Conservation (phyloP, 2,797 vertebrate species). For the Menidia menidia region DNA sequence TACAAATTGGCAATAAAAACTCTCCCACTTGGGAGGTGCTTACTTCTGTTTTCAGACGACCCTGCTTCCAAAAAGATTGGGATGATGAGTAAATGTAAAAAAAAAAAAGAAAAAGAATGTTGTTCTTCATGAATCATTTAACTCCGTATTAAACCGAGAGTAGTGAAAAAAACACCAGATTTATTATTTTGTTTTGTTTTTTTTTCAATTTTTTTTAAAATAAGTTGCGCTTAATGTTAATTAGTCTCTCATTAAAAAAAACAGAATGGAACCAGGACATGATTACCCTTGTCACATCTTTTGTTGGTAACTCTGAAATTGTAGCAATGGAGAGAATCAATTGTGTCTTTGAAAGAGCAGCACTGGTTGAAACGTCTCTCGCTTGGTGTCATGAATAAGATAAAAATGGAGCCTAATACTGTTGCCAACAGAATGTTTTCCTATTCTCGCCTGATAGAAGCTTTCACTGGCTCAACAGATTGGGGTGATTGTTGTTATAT, state of each 20-base stretch:
- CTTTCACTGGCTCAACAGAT: not conserved
- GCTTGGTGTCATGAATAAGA: too few species aligned
- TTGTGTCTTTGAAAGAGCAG: not conserved
- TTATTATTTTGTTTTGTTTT: too few species aligned
- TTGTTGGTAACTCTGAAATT: not conserved
- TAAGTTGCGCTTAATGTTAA: too few species aligned
- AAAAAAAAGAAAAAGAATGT: not conserved
- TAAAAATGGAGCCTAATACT: too few species aligned
- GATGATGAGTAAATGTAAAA: not conserved
- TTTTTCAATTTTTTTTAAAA: too few species aligned
- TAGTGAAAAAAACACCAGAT: not conserved
- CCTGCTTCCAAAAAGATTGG: conserved; percentile 6
- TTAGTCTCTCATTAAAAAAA: not conserved
- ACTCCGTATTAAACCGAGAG: not conserved
- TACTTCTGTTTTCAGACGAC: not conserved
- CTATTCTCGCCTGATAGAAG: not conserved
- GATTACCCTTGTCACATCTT: not conserved
- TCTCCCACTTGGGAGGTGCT: not conserved
- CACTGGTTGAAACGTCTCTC: not conserved
- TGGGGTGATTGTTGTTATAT: not conserved
- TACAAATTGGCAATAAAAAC: conserved; percentile 17
- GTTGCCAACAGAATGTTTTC: not conserved
- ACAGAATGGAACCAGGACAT: not conserved
- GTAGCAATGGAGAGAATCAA: not conserved
- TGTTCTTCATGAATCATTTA: not conserved